Conservation (phyloP, 2,888 invertebrate genomes). For the Rhagium mordax region DNA sequence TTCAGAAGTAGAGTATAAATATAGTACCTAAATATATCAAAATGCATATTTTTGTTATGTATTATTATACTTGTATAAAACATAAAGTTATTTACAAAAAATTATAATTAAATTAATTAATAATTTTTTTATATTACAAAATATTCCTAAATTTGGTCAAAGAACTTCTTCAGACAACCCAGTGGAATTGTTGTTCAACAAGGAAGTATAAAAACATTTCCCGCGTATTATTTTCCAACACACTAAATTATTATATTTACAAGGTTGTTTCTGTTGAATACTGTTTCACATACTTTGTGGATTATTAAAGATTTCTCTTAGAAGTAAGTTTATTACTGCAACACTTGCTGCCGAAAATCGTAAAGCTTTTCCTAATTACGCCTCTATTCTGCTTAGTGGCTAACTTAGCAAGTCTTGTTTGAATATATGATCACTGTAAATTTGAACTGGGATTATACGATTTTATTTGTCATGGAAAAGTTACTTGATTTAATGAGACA, state of each 20-base stretch:
- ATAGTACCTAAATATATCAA: no score
- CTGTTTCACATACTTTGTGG: conserved; percentile 12
- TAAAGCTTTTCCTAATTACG: conserved; percentile 13
- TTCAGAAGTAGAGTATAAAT: no score
- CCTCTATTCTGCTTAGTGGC: conserved; percentile 5
- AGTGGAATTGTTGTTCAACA: background rate
- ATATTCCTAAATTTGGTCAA: no score
- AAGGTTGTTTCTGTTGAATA: background rate
- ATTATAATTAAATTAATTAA: no score
- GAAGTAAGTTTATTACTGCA: conserved; percentile 35
- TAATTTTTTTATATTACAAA: no score
- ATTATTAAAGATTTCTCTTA: conserved; percentile 39
- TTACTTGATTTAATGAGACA: background rate
- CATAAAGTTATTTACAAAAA: no score
- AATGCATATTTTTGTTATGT: no score
- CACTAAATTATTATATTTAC: background rate
- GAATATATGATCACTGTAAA: conserved; percentile 21
- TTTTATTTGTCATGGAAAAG: background rate
- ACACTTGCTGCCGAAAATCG: conserved; percentile 34
- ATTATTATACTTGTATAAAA: no score
- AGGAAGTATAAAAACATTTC: background rate
- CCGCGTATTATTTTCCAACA: background rate
- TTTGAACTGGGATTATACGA: background rate
- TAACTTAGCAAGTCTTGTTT: conserved; percentile 7
- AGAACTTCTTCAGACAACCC: no score